Percentiles rank a stretch among this genome's conserved stretches.
These are phyloP conservation scores for Parazoanthus darwini DNA, from an alignment of 92 coral and sea anemone genomes.

Conservation along the genomic window DNA sequence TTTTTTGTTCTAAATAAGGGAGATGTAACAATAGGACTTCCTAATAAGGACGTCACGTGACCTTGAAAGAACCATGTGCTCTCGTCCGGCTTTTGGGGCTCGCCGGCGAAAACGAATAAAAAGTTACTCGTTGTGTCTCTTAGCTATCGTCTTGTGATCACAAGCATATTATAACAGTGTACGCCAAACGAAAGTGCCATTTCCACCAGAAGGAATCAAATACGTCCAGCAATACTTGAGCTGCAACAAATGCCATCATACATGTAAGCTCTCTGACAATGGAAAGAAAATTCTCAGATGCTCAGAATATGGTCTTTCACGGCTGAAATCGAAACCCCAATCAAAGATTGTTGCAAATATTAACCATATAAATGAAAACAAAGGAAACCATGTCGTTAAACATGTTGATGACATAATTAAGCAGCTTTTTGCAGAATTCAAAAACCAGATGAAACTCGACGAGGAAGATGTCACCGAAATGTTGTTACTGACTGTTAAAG, in stretches of 20 bases:
- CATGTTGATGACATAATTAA: slow-evolving; percentile 44
- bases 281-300: slow-evolving; percentile 44
- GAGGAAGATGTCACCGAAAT: slow-evolving; percentile 49
- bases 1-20: no score
- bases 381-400: slow-evolving; percentile 49
- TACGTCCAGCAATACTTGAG: slow-evolving; percentile 47
- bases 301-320: slow-evolving; percentile 44
- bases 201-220: slow-evolving; percentile 51
- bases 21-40: no score
- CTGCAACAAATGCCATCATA: slow-evolving; percentile 49
- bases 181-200: slow-evolving; percentile 43
- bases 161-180: background rate
- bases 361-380: slow-evolving; percentile 1
- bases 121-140: background rate
- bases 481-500: slow-evolving; percentile 45
- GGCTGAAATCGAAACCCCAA: slow-evolving; percentile 35
- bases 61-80: no score
- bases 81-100: no score
- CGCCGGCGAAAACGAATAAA: no score
- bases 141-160: no score
- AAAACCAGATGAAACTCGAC: slow-evolving; percentile 34
- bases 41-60: no score
- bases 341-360: slow-evolving; percentile 46
- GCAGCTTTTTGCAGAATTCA: slow-evolving; percentile 35
- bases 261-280: slow-evolving; percentile 38